Evolutionary conservation across 2,113 vertebrate species (phyloP).

Genomic region (Cyanistes caeruleus): DNA sequence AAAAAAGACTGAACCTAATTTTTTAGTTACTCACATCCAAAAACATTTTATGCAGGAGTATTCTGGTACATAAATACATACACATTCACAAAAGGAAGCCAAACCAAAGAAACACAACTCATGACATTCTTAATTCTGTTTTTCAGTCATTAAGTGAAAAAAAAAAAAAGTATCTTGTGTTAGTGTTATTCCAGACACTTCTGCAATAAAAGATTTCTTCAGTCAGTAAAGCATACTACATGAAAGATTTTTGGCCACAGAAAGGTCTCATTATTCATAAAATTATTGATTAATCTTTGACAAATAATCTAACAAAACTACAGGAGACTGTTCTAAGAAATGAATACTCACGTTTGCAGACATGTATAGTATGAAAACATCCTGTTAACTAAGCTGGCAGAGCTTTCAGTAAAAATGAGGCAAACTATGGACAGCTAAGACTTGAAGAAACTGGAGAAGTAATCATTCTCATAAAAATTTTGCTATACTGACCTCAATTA

Average conservation of each 20-base stretch:
- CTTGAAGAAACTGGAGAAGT: not conserved
- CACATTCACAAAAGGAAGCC: not conserved
- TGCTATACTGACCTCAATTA: not conserved
- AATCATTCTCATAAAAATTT: not conserved
- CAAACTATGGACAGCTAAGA: not conserved
- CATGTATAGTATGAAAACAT: not conserved
- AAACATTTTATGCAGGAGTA: not conserved
- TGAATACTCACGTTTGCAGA: not conserved
- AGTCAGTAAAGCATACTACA: not conserved
- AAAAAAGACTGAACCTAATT: not conserved
- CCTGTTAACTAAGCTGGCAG: not conserved
- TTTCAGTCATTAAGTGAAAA: not conserved
- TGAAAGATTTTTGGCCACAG: not conserved
- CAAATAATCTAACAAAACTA: not conserved
- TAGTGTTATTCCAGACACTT: not conserved
- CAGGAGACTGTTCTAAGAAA: not conserved
- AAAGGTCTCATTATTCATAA: not conserved
- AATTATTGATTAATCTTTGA: not conserved
- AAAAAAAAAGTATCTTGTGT: not conserved
- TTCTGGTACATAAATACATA: not conserved
- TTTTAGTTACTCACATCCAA: not conserved
- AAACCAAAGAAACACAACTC: not conserved
- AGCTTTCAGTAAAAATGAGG: not conserved
- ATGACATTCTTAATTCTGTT: not conserved
- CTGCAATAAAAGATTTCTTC: not conserved